These are phyloP conservation scores for Orcinus orca DNA, from an alignment of 2,113 vertebrate genomes.

Conservation along the genomic window DNA sequence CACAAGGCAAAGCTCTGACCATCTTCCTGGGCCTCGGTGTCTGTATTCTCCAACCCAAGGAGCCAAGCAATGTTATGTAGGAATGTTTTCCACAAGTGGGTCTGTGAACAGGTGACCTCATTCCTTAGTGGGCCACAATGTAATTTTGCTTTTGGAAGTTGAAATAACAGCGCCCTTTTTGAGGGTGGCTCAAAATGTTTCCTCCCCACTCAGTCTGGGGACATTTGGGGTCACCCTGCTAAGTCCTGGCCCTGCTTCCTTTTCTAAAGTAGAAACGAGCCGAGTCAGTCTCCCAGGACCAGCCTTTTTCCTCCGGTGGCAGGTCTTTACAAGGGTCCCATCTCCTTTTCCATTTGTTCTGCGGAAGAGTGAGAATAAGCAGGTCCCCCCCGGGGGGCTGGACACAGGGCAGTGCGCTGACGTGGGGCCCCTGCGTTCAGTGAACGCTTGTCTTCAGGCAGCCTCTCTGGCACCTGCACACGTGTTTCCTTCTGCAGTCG, in stretches of 20 bases:
- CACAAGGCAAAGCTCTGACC: background rate
- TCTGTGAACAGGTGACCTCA: background rate
- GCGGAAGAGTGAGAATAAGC: too few relatives aligned
- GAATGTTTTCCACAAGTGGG: background rate
- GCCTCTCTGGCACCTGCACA: fast-evolving
- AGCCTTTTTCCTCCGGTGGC: background rate
- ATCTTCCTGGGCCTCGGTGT: background rate
- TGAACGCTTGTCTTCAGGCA: background rate
- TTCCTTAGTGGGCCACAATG: background rate
- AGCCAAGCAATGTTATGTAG: background rate
- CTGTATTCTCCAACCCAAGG: background rate
- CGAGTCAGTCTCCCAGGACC: background rate
- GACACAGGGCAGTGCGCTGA: too few relatives aligned
- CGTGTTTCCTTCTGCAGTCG: background rate
- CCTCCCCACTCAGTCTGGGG: background rate
- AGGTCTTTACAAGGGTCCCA: background rate
- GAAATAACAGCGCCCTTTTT: background rate
- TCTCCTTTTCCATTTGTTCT: background rate
- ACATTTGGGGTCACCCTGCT: too few relatives aligned
- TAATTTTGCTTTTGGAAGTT: background rate
- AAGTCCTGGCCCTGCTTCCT: background rate
- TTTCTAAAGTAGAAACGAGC: background rate
- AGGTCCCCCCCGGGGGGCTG: background rate
- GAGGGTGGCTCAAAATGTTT: background rate
- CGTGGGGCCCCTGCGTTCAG: fast-evolving